Conservation (phyloP, 2,113 vertebrate species). For the Girardinichthys multiradiatus region DNA sequence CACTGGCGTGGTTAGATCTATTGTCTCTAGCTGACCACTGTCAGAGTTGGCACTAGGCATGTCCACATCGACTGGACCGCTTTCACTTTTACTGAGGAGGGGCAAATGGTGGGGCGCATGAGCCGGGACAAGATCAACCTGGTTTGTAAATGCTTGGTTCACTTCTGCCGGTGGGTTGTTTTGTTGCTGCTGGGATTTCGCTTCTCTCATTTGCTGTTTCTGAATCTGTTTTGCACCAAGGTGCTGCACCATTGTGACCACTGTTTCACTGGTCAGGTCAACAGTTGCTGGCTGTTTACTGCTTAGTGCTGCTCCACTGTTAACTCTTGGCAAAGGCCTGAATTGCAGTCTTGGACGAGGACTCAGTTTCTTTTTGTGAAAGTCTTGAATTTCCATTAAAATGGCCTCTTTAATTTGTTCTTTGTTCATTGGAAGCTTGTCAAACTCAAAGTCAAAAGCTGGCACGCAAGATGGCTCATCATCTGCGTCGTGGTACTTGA, state of each 20-base stretch:
- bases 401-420: constrained; percentile 95
- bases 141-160: constrained; percentile 47
- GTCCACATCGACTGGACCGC: constrained; percentile 85
- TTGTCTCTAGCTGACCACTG: constrained; percentile 81
- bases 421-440: constrained; percentile 80
- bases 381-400: constrained; percentile 90
- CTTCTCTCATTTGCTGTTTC: constrained; percentile 41
- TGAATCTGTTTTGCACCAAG: constrained; percentile 38
- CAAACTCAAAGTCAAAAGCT: constrained; percentile 94
- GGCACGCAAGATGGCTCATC: constrained; percentile 95
- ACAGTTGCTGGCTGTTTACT: constrained; percentile 51
- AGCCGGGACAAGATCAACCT: constrained; percentile 37
- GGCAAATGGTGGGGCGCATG: constrained; percentile 56
- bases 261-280: constrained; percentile 33
- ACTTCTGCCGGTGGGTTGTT: constrained; percentile 48
- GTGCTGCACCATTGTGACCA: constrained; percentile 48
- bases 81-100: constrained; percentile 64
- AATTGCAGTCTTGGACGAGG: constrained; percentile 87
- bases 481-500: constrained; percentile 92
- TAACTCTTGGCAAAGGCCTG: constrained; percentile 77
- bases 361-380: constrained; percentile 85
- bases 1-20: constrained; percentile 85
- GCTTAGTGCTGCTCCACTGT: constrained; percentile 33
- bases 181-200: constrained; percentile 59
- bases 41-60: constrained; percentile 91